Conservation (phyloP, 2,113 vertebrate genomes). For the Jaculus jaculus region DNA sequence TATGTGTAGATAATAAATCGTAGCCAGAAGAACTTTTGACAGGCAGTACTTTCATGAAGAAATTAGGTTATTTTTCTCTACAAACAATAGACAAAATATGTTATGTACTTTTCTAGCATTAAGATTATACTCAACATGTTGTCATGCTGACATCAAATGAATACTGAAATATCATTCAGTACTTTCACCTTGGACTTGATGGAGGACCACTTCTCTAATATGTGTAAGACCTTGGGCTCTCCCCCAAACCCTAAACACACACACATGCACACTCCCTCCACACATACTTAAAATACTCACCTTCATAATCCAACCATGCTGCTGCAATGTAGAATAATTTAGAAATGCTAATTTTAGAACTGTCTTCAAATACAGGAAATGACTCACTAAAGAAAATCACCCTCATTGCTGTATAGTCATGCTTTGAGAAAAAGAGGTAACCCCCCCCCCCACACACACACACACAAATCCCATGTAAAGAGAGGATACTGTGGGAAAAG, state of each 20-base stretch:
- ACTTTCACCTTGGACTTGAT: neutral
- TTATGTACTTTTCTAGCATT: slow-evolving; percentile 10
- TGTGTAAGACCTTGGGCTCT: neutral
- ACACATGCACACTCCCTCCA: too few species aligned
- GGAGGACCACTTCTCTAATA: neutral
- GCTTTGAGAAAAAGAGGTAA: neutral
- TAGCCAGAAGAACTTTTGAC: slow-evolving; percentile 28
- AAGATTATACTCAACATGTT: neutral
- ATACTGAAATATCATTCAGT: neutral
- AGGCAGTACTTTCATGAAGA: neutral
- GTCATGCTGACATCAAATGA: neutral
- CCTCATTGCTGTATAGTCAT: slow-evolving; percentile 22
- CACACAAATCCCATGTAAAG: too few species aligned
- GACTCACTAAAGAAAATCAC: slow-evolving; percentile 62
- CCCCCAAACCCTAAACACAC: neutral
- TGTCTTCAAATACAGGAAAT: slow-evolving; percentile 42
- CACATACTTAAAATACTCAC: neutral
- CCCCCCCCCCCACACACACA: neutral
- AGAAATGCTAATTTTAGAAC: slow-evolving; percentile 49
- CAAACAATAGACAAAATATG: neutral
- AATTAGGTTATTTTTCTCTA: neutral
- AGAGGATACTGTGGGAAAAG: neutral
- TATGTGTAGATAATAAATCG: neutral
- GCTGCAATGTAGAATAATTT: slow-evolving; percentile 36
- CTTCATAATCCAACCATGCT: neutral